These are phyloP conservation scores for Pasiphila rectangulata DNA, from an alignment of 2,888 invertebrate species.

Conservation along the genomic window DNA sequence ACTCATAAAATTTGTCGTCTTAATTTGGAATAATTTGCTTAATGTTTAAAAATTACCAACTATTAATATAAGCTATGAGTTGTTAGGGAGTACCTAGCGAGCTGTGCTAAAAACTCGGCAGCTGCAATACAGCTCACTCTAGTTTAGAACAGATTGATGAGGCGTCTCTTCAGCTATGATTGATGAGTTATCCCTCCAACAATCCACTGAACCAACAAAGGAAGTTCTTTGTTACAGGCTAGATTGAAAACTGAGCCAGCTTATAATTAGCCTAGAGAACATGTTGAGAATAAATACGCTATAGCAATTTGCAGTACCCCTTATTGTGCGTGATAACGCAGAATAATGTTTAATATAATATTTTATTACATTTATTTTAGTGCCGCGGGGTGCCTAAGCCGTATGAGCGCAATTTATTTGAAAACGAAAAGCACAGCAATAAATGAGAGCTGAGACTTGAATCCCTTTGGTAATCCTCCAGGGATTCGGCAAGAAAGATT, in stretches of 20 bases:
- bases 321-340: no score
- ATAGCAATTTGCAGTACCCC: conserved; percentile 1
- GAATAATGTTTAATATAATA: no score
- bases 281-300: background rate
- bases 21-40: no score
- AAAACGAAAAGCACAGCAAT: conserved; percentile 35
- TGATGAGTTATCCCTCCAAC: conserved; percentile 45
- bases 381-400: no score
- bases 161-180: conserved; percentile 53
- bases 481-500: conserved; percentile 39
- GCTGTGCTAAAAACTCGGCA: conserved; percentile 15
- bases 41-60: no score
- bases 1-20: no score
- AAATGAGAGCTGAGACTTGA: conserved; percentile 46
- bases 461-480: conserved; percentile 45
- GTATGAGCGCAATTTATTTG: conserved; percentile 16
- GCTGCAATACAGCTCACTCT: conserved; percentile 22
- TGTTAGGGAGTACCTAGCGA: background rate
- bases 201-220: conserved; percentile 20
- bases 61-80: no score
- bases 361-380: no score
- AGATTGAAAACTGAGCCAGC: no score
- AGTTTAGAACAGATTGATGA: conserved; percentile 59
- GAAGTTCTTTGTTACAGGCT: conserved; percentile 9
- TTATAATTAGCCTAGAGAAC: background rate